Base-by-base conservation (phyloP, 2,113 vertebrate species). In the Isichthys henryi region DNA sequence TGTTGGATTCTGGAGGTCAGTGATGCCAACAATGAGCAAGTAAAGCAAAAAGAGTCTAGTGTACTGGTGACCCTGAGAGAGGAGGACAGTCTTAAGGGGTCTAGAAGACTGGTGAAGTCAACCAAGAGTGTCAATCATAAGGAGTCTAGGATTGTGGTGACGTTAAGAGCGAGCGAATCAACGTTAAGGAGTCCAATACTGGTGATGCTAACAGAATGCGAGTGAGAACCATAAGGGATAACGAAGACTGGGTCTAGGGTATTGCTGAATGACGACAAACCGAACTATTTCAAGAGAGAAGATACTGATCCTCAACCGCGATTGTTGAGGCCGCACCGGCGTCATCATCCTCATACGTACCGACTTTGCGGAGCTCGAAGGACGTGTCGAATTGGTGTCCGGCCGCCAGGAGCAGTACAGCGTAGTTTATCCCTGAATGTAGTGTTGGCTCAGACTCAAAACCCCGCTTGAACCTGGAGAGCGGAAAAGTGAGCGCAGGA, bases 341-440 rank as follows among this genome's bases (percentile, higher is more conserved):
- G 15, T n/a, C 70, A 17, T 31, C 11, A 17, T 5, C 70, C 15
- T 5, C 74, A 19, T 15, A 39, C 49, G 96, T 96, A 99, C 98
- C 98, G 92, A 99, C 97, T 99, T 99, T 99, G 88, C 98, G 98
- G 53, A 99, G 97, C 93, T 99, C 98, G 91, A 99, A 98, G 3
- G 98, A 99, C n/a, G 97, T 95, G 93, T 99, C 98, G 92, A 99
- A 99, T 95, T 97, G 96, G 92, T 99, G 97, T 89, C 98, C 98
- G 49, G 97, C 96, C 45, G 98, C 98, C 95, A 99, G 94, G 53
- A 99, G 97, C 0, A 99, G 97, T 52, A 99, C 97, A 0, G 98
- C 98, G 56, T 99, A 99, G 95, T 98, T 98, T 95, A 99, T 99
- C 88, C 98, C 98, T n/a, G 98, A 98, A 93, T 98, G 98, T 90